These are phyloP conservation scores for Brachyhypopomus occidentalis DNA, from an alignment of 2,113 vertebrate genomes.

Conservation along the genomic window DNA sequence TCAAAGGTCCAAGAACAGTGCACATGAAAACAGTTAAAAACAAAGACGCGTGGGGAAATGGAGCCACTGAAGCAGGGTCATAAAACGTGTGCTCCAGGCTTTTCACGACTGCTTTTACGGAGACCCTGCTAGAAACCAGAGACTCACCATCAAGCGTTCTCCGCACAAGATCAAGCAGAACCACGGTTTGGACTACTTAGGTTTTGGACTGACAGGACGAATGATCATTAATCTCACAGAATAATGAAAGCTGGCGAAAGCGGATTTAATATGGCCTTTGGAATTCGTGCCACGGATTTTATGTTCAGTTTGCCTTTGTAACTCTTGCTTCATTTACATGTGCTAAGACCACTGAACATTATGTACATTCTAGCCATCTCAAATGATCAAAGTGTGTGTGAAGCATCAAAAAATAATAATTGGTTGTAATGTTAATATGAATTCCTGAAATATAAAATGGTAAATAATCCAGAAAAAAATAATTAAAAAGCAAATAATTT, in stretches of 20 bases:
- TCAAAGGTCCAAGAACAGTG: conserved; percentile 50
- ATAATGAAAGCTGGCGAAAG: neutral
- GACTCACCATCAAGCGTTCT: conserved; percentile 33
- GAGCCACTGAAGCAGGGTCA: conserved; percentile 43
- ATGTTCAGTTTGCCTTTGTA: neutral
- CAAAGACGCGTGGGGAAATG: conserved; percentile 28
- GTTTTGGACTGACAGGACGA: conserved; percentile 19
- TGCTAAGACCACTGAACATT: neutral
- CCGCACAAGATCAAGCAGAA: conserved; percentile 22
- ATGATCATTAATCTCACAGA: conserved; percentile 21
- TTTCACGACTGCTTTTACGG: conserved; percentile 25
- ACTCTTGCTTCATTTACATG: neutral
- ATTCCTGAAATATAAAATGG: too few relatives aligned
- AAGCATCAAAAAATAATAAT: too few relatives aligned
- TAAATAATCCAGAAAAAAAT: too few relatives aligned
- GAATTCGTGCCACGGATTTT: neutral
- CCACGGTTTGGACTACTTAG: neutral
- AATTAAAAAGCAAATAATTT: too few relatives aligned
- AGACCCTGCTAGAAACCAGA: conserved; percentile 43
- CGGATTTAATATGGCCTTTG: neutral
- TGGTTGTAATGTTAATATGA: too few relatives aligned
- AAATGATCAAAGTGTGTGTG: too few relatives aligned
- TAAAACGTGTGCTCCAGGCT: conserved; percentile 47
- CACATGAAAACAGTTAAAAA: conserved; percentile 57
- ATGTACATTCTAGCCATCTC: neutral